Conservation (phyloP, 1,140 invertebrate genomes). For the Penaeus indicus region DNA sequence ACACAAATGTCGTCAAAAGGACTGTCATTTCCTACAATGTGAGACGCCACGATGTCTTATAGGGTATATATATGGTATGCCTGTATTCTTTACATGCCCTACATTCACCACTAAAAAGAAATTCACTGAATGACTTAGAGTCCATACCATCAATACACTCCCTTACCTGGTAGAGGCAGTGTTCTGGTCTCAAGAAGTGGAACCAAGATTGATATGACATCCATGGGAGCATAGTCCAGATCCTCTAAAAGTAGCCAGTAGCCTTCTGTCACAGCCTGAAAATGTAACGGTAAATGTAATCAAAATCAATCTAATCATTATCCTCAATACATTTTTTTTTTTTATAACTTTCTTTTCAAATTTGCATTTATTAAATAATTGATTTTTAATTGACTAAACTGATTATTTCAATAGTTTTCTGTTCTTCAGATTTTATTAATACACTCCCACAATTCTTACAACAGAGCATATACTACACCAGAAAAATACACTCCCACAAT, state of each 20-base stretch:
- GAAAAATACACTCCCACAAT: too few species aligned
- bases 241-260: slow-evolving; percentile 97
- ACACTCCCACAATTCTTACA: too few species aligned
- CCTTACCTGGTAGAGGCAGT: slow-evolving; percentile 70
- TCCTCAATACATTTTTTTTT: too few species aligned
- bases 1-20: neutral
- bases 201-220: slow-evolving; percentile 90
- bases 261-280: slow-evolving; percentile 86
- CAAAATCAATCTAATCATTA: neutral
- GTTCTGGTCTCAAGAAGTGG: slow-evolving; percentile 86
- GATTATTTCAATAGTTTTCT: too few species aligned
- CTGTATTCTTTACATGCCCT: too few species aligned
- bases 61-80: neutral
- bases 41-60: neutral
- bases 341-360: too few species aligned
- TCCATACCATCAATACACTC: neutral
- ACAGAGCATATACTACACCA: too few species aligned
- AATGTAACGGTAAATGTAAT: slow-evolving; percentile 25
- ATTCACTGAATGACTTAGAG: neutral
- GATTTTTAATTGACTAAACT: too few species aligned
- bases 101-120: too few species aligned
- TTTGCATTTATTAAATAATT: too few species aligned
- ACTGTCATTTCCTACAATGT: neutral
- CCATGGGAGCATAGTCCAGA: slow-evolving; percentile 92
- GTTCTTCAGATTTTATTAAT: too few species aligned